Conservation (phyloP, 1,140 invertebrate species). For the Drosophila tropicalis region DNA sequence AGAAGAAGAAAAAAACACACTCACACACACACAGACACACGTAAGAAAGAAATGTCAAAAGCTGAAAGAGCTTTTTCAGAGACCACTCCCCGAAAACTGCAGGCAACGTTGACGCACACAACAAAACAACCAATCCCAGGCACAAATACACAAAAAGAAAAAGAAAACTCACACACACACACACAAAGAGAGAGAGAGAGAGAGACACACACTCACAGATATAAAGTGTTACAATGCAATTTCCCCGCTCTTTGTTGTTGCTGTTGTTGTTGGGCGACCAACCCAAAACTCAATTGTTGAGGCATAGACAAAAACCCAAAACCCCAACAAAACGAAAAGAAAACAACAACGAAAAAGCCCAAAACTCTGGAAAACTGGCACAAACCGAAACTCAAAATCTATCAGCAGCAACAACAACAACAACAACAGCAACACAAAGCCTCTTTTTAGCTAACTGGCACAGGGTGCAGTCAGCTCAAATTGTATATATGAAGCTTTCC, state of each 20-base stretch:
- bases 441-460: slow-evolving; percentile 40
- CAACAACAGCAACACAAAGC: slow-evolving; percentile 16
- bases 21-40: not conserved
- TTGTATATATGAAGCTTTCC: slow-evolving; percentile 39
- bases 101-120: slow-evolving; percentile 77
- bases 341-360: slow-evolving; percentile 28
- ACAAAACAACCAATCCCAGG: slow-evolving; percentile 82
- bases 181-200: slow-evolving; percentile 8
- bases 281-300: slow-evolving; percentile 80
- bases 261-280: slow-evolving; percentile 59
- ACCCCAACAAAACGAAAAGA: not conserved
- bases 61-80: slow-evolving; percentile 74
- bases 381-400: slow-evolving; percentile 51
- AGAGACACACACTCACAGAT: slow-evolving; percentile 20
- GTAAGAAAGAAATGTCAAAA: slow-evolving; percentile 39
- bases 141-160: slow-evolving; percentile 68
- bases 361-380: slow-evolving; percentile 74
- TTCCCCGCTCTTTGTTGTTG: slow-evolving; percentile 61
- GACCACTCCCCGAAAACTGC: slow-evolving; percentile 82
- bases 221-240: slow-evolving; percentile 79
- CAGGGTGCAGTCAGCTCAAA: slow-evolving; percentile 57
- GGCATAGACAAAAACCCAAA: slow-evolving; percentile 50
- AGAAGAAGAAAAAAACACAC: slow-evolving; percentile 24
- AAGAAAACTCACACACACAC: slow-evolving; percentile 50
- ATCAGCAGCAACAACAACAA: slow-evolving; percentile 48